Evolutionary conservation across 2,888 invertebrate genomes (phyloP).

Genomic region (Macropis europaea): DNA sequence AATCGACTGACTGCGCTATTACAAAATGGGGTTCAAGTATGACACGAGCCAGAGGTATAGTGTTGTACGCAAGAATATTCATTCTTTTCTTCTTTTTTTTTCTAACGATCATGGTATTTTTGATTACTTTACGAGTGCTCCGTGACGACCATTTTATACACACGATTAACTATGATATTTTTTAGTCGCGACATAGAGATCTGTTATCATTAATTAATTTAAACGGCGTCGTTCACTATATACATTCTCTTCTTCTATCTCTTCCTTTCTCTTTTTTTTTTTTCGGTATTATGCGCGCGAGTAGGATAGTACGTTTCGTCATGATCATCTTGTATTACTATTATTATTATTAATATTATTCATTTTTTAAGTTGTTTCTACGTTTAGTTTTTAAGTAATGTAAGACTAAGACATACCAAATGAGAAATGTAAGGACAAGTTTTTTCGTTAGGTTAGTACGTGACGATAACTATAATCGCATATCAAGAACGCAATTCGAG

Average conservation of each 20-base stretch:
- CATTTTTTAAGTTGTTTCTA: constrained; percentile 36
- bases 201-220: constrained; percentile 71
- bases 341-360: constrained; percentile 10
- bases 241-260: no score
- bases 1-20: constrained; percentile 63
- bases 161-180: constrained; percentile 59
- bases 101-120: constrained; percentile 43
- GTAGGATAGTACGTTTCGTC: no score
- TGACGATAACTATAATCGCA: constrained; percentile 76
- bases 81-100: constrained; percentile 9
- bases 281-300: no score
- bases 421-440: constrained; percentile 77
- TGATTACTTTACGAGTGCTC: constrained; percentile 75
- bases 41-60: constrained; percentile 31
- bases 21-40: no score
- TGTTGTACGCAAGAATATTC: constrained; percentile 19
- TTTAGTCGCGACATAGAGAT: constrained; percentile 67
- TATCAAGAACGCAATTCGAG: constrained; percentile 78
- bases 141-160: constrained; percentile 58
- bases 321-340: neutral
- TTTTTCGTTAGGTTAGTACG: constrained; percentile 77
- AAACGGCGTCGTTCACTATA: constrained; percentile 64
- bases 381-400: constrained; percentile 71
- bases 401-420: constrained; percentile 80
- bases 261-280: constrained; percentile 43